A percentile compares a stretch with the other conserved stretches of the same genome.
These are phyloP conservation scores for Nemurella pictetii DNA, from an alignment of 2,888 invertebrate species.

Conservation along the genomic window DNA sequence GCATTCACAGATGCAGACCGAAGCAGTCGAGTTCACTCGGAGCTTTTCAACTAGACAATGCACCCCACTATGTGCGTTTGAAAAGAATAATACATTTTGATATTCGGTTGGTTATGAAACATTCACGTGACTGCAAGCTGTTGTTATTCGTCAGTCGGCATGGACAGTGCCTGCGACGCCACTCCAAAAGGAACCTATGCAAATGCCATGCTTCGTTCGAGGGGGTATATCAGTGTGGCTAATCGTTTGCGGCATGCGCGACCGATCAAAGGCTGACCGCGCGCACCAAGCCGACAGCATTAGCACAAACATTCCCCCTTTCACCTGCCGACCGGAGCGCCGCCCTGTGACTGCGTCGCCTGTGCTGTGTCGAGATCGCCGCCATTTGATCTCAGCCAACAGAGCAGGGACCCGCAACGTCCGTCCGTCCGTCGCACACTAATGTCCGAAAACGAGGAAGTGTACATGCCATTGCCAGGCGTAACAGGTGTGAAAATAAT, in stretches of 20 bases:
- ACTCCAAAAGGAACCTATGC: neutral
- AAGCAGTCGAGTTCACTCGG: neutral
- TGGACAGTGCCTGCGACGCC: too few species aligned
- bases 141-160: neutral
- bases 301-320: conserved; percentile 31
- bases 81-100: neutral
- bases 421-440: neutral
- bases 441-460: conserved; percentile 17
- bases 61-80: neutral
- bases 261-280: conserved; percentile 36
- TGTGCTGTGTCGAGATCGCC: too few species aligned
- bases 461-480: conserved; percentile 10
- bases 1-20: neutral
- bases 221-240: conserved; percentile 35
- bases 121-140: neutral
- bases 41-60: neutral
- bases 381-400: neutral
- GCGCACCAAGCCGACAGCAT: conserved; percentile 17
- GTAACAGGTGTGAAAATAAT: conserved; percentile 30
- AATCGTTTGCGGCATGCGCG: conserved; percentile 33
- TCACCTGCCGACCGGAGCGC: neutral
- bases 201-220: neutral
- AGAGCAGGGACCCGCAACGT: neutral
- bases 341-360: neutral
- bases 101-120: neutral